phyloP scores from a whole-genome alignment of 2,113 vertebrate genomes.

The Plecotus auritus region DNA sequence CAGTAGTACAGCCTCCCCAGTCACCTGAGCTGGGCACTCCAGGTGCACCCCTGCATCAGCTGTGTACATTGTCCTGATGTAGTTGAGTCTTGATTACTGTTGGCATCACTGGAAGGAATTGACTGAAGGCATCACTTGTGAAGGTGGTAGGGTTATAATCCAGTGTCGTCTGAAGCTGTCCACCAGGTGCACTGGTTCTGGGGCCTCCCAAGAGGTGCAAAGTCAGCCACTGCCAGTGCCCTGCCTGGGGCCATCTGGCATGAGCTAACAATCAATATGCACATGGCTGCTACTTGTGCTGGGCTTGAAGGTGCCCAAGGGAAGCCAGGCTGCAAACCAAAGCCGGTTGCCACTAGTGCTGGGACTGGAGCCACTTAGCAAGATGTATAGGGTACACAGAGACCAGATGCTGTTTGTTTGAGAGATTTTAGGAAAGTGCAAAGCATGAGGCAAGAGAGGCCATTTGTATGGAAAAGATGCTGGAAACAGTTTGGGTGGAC shows the following conservation, averaged over 20 bases:
- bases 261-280: background rate
- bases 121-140: no score
- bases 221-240: background rate
- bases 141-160: background rate
- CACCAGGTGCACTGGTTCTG: background rate
- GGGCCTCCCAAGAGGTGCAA: background rate
- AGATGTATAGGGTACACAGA: background rate
- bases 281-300: background rate
- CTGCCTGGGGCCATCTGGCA: background rate
- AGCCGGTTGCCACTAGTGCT: background rate
- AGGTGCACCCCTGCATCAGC: background rate
- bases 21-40: background rate
- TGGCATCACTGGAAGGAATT: background rate
- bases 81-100: background rate
- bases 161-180: background rate
- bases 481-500: background rate
- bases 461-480: background rate
- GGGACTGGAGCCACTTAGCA: background rate
- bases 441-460: background rate
- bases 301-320: background rate
- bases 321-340: background rate
- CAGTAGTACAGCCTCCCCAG: background rate
- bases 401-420: background rate
- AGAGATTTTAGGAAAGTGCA: background rate
- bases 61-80: background rate